A percentile compares a stretch with the other conserved stretches of the same genome.
Conservation (phyloP, 2,113 vertebrate species). For the Syngnathus typhle region DNA sequence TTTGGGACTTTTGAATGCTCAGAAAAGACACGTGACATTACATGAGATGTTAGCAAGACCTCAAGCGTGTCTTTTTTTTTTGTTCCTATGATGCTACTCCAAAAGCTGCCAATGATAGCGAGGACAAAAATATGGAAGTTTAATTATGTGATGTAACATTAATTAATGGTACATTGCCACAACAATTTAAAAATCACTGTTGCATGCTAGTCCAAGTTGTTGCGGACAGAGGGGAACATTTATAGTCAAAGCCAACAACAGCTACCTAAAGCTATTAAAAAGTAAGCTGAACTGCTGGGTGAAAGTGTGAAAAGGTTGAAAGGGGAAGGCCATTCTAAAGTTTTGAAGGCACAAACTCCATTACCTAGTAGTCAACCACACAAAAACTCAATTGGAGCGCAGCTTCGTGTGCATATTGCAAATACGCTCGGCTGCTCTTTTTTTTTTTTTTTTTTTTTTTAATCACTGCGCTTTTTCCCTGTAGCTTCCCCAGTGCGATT, state of each 20-base stretch:
- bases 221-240: not conserved
- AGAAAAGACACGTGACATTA: not conserved
- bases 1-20: not conserved
- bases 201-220: not conserved
- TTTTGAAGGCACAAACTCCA: not conserved
- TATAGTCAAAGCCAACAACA: not conserved
- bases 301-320: not conserved
- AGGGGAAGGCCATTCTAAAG: not conserved
- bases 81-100: not conserved
- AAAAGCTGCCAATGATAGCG: not conserved
- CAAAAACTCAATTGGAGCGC: not conserved
- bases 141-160: not conserved
- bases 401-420: slow-evolving; percentile 4
- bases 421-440: not conserved
- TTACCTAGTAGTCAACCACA: not conserved
- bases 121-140: too few species aligned
- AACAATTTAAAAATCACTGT: not conserved
- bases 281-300: not conserved
- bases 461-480: slow-evolving; percentile 15
- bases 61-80: not conserved
- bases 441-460: slow-evolving; percentile 9
- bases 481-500: slow-evolving; percentile 34
- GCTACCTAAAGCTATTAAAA: not conserved
- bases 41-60: not conserved
- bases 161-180: not conserved